These are phyloP conservation scores for Caenorhabditis briggsae DNA, from an alignment of 1,140 invertebrate genomes.

Conservation along the genomic window DNA sequence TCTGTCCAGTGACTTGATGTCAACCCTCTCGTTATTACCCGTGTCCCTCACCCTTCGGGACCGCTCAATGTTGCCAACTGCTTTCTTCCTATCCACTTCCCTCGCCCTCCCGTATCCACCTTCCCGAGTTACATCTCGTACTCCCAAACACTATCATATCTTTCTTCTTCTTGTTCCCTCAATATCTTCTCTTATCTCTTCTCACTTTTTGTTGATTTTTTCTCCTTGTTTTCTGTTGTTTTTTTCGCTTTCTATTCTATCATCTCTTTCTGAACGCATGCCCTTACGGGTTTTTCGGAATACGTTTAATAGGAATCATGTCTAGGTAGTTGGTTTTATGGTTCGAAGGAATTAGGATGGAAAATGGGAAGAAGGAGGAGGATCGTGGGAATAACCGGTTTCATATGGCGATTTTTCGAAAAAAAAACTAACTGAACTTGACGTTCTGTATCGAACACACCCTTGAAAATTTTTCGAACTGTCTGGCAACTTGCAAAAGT, in stretches of 20 bases:
- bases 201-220: not conserved
- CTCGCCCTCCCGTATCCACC: not conserved
- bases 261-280: conserved; percentile 16
- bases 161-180: not conserved
- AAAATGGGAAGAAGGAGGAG: not conserved
- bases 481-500: too few relatives aligned
- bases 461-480: not conserved
- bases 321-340: not conserved
- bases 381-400: conserved; percentile 5
- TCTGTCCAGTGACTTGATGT: conserved; percentile 37
- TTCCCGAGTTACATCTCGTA: not conserved
- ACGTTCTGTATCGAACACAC: conserved; percentile 17
- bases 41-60: conserved; percentile 36
- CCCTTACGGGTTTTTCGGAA: not conserved
- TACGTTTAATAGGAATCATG: conserved; percentile 6
- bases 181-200: not conserved
- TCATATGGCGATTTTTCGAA: conserved; percentile 9
- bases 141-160: not conserved
- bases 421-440: conserved; percentile 18
- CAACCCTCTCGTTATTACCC: not conserved
- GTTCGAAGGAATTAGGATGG: not conserved
- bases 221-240: conserved; percentile 3
- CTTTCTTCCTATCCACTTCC: not conserved
- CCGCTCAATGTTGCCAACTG: conserved; percentile 52
- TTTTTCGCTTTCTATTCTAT: not conserved